Evolutionary conservation across 2,797 vertebrate species (phyloP).

Genomic region (Danio aesculapii): DNA sequence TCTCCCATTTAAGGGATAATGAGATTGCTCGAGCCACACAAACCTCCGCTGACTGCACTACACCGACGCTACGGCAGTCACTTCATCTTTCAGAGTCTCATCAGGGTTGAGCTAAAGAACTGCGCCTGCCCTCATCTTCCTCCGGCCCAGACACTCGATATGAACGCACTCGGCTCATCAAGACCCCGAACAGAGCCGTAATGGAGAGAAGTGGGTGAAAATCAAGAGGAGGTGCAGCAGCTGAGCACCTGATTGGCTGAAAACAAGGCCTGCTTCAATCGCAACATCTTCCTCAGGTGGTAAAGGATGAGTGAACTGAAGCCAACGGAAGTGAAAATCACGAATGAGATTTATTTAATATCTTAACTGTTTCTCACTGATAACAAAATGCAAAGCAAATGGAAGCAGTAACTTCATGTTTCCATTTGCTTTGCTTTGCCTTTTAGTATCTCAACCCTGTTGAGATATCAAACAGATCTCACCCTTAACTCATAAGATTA

Average conservation of each 20-base stretch:
- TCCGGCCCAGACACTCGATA: slow-evolving; percentile 6
- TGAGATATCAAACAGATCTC: too few species aligned
- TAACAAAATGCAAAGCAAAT: too few species aligned
- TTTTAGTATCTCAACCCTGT: too few species aligned
- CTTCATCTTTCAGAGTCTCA: slow-evolving; percentile 11
- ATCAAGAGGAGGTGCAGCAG: slow-evolving; percentile 50
- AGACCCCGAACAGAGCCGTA: slow-evolving; percentile 8
- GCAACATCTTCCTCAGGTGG: slow-evolving; percentile 72
- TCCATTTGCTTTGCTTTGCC: too few species aligned
- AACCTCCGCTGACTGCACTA: slow-evolving; percentile 58
- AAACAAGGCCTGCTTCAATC: slow-evolving; percentile 65
- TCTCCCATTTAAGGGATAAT: slow-evolving; percentile 63
- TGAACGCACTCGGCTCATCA: slow-evolving; percentile 25
- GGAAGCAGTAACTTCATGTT: too few species aligned
- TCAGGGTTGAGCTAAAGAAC: slow-evolving; percentile 24
- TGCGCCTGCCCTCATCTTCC: not conserved
- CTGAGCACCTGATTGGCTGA: slow-evolving; percentile 66
- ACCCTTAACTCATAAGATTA: too few species aligned
- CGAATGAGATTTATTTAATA: not conserved
- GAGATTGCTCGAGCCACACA: slow-evolving; percentile 57
- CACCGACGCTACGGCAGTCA: slow-evolving; percentile 11
- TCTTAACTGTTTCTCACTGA: not conserved
- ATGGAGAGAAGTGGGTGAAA: slow-evolving; percentile 34
- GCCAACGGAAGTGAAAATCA: slow-evolving; percentile 61
- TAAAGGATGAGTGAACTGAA: slow-evolving; percentile 36